Evolutionary conservation across 1,140 invertebrate genomes (phyloP).

Genomic region (Globodera ellingtonae): DNA sequence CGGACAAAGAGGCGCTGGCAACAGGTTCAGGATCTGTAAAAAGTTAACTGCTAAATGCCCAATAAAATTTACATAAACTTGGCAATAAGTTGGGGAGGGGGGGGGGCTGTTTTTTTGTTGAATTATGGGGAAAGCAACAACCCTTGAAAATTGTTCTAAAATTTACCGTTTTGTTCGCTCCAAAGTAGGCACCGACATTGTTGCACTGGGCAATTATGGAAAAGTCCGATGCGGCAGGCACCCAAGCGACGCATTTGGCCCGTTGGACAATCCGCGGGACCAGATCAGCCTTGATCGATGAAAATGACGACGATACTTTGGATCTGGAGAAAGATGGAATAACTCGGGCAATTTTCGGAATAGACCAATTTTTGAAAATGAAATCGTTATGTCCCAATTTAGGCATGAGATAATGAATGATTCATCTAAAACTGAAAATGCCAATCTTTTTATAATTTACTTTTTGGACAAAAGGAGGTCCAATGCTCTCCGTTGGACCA

Average conservation of each 20-base stretch:
- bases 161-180: slow-evolving; percentile 45
- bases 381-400: too few relatives aligned
- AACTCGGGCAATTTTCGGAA: too few relatives aligned
- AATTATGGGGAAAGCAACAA: not conserved
- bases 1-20: not conserved
- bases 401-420: too few relatives aligned
- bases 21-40: slow-evolving; percentile 15
- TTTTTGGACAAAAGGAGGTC: slow-evolving; percentile 40
- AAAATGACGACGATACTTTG: slow-evolving; percentile 36
- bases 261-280: slow-evolving; percentile 40
- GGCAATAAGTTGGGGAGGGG: too few relatives aligned
- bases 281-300: slow-evolving; percentile 52
- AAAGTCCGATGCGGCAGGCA: slow-evolving; percentile 21
- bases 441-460: slow-evolving; percentile 24
- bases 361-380: too few relatives aligned
- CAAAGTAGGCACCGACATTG: slow-evolving; percentile 49
- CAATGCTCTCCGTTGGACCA: slow-evolving; percentile 33
- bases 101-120: too few relatives aligned
- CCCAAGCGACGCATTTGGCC: slow-evolving; percentile 45
- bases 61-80: too few relatives aligned
- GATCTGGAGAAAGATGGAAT: not conserved
- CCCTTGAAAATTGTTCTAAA: slow-evolving; percentile 3
- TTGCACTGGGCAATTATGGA: slow-evolving; percentile 47
- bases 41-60: not conserved
- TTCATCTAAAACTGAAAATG: not conserved